Evolutionary conservation across 1,140 invertebrate genomes (phyloP), one percentile per base, ranked within the genome.

Genomic region (Drosophila ambigua): DNA sequence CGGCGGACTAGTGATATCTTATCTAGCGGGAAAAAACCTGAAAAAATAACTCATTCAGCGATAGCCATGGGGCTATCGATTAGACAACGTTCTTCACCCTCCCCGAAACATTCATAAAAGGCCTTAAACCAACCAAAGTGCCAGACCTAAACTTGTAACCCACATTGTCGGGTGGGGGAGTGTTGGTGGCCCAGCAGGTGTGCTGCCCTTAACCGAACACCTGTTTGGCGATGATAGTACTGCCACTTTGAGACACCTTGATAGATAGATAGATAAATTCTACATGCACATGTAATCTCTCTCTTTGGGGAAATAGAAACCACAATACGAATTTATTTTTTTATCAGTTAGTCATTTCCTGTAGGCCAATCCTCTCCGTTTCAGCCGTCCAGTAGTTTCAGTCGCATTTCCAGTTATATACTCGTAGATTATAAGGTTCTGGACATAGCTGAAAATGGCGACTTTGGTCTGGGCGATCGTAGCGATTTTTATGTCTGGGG

Each of bases 261-360:
- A 35, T 11, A 35, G 8, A 9, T 35, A 9, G 31, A 9, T 35
- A 35, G 35, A 39, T 39, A 35, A 11, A 13, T 13, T 39, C 3
- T 39, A 35, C 35, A 39, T 39, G 11, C 11, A 20, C 20, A 39
- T 39, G 35, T 41, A 53, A 68, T 41, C 50, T 62, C 28, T 39
- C 41, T 20, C n/a, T 24, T 43, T 5, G 20, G n/a, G 11, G 3
- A 65, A 54, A 58, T 28, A 57, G 39, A 26, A 9, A 16, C 20
- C 2, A 39, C 13, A 41, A 58, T 48, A 26, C 63, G 44, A 46
- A 61, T 48, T 58, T 53, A 7, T n/a, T 76, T n/a, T 79, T 72
- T 76, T 84, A 83, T 83, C 79, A 79, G 62, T 58, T 59, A 76
- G 61, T 72, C 61, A 79, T 83, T 83, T 83, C 76, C 80, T 75